Evolutionary conservation across 1,140 invertebrate species (phyloP), one percentile per base, ranked within the genome.

Genomic region (Mactra quadrangularis): DNA sequence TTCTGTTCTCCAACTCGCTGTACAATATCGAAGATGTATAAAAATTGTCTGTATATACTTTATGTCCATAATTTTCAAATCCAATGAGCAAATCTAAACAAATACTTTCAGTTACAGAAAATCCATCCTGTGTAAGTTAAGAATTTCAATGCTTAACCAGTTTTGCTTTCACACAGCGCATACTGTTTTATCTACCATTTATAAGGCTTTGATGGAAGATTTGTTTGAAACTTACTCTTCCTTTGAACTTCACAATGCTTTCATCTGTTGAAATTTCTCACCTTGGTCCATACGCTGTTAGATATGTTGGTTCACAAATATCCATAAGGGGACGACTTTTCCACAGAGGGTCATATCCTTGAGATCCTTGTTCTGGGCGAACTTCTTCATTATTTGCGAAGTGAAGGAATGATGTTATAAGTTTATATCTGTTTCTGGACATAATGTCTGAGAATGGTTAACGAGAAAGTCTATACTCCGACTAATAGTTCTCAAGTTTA

Each of bases 141-240:
- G 22, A 68, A 68, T 25, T 47, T 68, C 35, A 68, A 29, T 3
- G 41, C 64, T 41, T 41, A 68, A 3, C 64, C 64, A 4, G 64
- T 68, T 68, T 68, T 68, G 64, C 64, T 68, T 68, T 68, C 64
- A 68, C 64, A 68, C n/a, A 41, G 22, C 13, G 35, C 64, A 68
- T 45, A 59, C 55, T 59, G 55, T 59, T 59, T 17, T 27, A 59
- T n/a, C n/a, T 22, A 11, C 55, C 55, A 17, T 22, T 11, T 59
- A 22, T 59, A 47, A 11, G 45, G 45, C 64, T 68, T 68, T 38
- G 64, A 38, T 38, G 64, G 64, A 3, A 68, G 41, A 29, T 68
- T 47, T 68, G 64, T 47, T 25, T 38, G 22, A 68, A 68, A 47
- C 19, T 68, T 4, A 68, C 38, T 3, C 53, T 22, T 15, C 70